Conservation (phyloP, 1,140 invertebrate genomes). For the Sarcophaga peregrina region DNA sequence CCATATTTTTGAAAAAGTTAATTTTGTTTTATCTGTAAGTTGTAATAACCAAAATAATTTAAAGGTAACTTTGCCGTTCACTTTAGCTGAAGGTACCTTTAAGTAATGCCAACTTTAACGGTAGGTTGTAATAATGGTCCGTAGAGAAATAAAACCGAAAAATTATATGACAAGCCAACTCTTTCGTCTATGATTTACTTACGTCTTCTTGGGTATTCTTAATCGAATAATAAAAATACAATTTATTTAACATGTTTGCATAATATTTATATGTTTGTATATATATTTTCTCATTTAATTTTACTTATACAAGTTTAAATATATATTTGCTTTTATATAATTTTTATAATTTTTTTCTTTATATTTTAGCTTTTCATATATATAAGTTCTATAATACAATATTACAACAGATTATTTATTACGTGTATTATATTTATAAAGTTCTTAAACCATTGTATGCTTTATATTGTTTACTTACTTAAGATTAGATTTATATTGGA, state of each 20-base stretch:
- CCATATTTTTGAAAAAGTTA: no score
- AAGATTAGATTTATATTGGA: background rate
- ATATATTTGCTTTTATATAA: background rate
- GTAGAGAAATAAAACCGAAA: no score
- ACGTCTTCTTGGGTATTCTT: no score
- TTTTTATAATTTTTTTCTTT: background rate
- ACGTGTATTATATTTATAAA: background rate
- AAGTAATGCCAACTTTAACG: no score
- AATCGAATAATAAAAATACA: background rate
- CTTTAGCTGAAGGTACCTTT: no score
- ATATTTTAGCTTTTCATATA: background rate
- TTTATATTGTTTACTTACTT: background rate
- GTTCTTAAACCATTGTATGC: background rate
- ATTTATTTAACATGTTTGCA: slow-evolving; percentile 8
- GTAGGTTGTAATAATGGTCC: no score
- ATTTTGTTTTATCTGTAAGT: no score
- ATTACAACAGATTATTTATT: slow-evolving; percentile 16
- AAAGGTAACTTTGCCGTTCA: no score
- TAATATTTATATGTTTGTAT: background rate
- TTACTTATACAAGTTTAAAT: background rate
- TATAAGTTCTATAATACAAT: background rate
- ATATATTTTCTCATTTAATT: background rate
- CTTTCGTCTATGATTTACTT: no score
- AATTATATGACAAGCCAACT: no score
- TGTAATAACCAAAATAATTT: no score